Evolutionary conservation across 2,888 invertebrate genomes (phyloP).

Genomic region (Rutpela maculata): DNA sequence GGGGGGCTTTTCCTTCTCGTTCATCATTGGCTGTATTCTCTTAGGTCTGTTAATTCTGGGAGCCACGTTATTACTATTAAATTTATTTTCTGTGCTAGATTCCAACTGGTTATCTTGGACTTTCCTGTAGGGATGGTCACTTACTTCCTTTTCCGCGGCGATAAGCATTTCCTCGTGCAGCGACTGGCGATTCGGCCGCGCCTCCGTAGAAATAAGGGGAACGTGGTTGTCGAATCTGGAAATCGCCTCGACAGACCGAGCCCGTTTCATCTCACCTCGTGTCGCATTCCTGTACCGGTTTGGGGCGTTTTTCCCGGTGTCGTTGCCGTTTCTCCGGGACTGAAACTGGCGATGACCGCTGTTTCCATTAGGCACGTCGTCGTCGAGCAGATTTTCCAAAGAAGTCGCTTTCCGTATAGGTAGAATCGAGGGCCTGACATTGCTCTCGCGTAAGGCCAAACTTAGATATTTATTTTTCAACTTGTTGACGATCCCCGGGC

Average conservation of each 20-base stretch:
- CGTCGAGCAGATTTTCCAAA: slow-evolving; percentile 89
- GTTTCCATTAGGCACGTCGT: slow-evolving; percentile 72
- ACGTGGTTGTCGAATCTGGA: slow-evolving; percentile 78
- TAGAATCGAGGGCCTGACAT: slow-evolving; percentile 80
- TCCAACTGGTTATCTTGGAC: slow-evolving; percentile 44
- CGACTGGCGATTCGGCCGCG: slow-evolving; percentile 69
- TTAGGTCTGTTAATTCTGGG: slow-evolving; percentile 76
- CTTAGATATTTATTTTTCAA: slow-evolving; percentile 91
- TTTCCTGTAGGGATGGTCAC: slow-evolving; percentile 63
- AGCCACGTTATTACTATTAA: slow-evolving; percentile 61
- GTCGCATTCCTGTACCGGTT: slow-evolving; percentile 74
- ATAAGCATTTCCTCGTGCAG: slow-evolving; percentile 75
- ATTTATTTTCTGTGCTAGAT: slow-evolving; percentile 50
- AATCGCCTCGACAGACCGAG: slow-evolving; percentile 90
- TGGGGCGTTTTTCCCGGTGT: slow-evolving; percentile 61
- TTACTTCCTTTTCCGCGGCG: slow-evolving; percentile 68
- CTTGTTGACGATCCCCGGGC: slow-evolving; percentile 93
- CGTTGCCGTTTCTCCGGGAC: slow-evolving; percentile 63
- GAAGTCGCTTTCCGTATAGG: slow-evolving; percentile 87
- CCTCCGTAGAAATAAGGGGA: slow-evolving; percentile 50
- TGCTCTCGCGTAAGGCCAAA: slow-evolving; percentile 84
- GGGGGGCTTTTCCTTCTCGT: slow-evolving; percentile 88
- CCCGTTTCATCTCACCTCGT: slow-evolving; percentile 83
- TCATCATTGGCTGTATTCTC: slow-evolving; percentile 80
- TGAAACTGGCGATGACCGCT: slow-evolving; percentile 56